These are phyloP conservation scores for Dolichoris vasculosae DNA, from an alignment of 1,140 invertebrate species.

Conservation along the genomic window DNA sequence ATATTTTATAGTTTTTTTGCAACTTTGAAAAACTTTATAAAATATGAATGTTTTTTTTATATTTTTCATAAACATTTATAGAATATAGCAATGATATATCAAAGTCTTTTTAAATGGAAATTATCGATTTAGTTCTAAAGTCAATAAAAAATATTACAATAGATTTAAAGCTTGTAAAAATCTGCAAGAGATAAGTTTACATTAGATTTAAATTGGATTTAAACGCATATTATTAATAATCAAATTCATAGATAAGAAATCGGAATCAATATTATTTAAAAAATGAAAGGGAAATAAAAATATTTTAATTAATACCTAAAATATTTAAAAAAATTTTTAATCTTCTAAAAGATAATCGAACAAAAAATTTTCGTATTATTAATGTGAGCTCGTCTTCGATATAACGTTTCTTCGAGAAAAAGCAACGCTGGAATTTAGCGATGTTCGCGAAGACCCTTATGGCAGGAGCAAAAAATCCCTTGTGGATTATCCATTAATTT, in stretches of 20 bases:
- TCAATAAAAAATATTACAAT: neutral
- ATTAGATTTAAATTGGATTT: neutral
- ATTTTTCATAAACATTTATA: neutral
- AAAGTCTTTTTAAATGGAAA: neutral
- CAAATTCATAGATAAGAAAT: too few species aligned
- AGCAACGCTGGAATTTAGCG: neutral
- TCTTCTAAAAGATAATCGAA: neutral
- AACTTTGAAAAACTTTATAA: neutral
- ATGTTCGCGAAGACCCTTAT: neutral
- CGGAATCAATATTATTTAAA: too few species aligned
- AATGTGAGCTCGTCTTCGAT: too few species aligned
- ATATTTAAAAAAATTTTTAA: neutral
- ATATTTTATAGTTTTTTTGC: neutral
- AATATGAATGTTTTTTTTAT: neutral
- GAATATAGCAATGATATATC: neutral
- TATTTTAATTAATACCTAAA: too few species aligned
- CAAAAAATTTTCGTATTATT: neutral
- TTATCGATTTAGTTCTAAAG: neutral
- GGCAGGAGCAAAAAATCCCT: neutral
- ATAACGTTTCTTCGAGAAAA: neutral
- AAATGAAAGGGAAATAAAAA: too few species aligned
- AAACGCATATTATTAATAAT: neutral
- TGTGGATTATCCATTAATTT: conserved; percentile 49
- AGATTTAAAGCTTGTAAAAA: neutral
- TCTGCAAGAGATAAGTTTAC: neutral